Base-by-base conservation (phyloP, 2,113 vertebrate species). In the Chroicocephalus ridibundus region DNA sequence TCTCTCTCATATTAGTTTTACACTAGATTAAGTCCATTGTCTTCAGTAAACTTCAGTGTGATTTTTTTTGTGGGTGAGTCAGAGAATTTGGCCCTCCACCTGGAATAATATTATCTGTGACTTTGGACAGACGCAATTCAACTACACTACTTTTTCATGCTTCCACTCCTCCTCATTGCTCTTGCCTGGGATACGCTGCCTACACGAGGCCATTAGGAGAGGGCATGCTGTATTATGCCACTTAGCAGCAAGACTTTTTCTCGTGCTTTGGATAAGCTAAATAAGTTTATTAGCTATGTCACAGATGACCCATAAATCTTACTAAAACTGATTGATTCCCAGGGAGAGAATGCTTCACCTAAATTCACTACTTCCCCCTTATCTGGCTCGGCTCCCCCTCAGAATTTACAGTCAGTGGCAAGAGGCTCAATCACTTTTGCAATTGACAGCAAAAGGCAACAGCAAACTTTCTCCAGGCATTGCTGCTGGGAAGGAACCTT, bases 21-120 rank as follows among this genome's bases (percentile, higher is more conserved):
- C n/a, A 29, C 61, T 15, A 26, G 34, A 83, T 62, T 75, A 71
- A 89, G 88, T 66, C 80, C 52, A 55, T 16, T 68, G 70, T 82
- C 60, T 80, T 61, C 38, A 54, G 64, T 47, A 75, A 90, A 86
- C 25, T 78, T 81, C 74, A 62, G 2, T 1, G 0, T 85, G 79
- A 61, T 75, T 93, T 91, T 55, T 55, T 36, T 29, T 72, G 84
- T 4, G 58, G 25, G 31, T 88, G 91, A 97, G 38, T 94, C 94
- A 96, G 64, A 75, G 82, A 82, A 94, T 70, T 77, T 94, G 93
- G 87, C 40, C 55, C 88, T 90, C 44, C 62, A 96, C 70, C 82
- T 94, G 66, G n/a, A 77, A 79, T 69, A n/a, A 40, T 66, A 57
- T 80, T 60, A 42, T 66, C 72, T 9, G 38, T 77, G 70, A 11